Evolutionary conservation across 2,888 invertebrate species (phyloP).

Genomic region (Philhelius pedissequus): DNA sequence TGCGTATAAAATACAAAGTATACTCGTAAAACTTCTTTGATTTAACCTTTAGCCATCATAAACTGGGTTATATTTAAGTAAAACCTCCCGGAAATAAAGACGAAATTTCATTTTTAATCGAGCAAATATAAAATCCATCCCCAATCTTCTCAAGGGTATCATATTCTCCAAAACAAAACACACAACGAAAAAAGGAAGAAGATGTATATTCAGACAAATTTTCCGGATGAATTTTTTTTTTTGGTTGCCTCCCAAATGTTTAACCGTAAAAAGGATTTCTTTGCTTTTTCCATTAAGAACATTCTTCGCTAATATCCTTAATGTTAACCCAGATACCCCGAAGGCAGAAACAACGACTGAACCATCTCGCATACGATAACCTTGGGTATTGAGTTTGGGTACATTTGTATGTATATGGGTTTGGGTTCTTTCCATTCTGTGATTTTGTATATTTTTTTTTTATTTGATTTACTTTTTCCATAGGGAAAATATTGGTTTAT

Average conservation of each 20-base stretch:
- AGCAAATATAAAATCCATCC: neutral
- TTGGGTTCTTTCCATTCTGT: neutral
- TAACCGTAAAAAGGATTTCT: neutral
- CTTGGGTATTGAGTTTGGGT: neutral
- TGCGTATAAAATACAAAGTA: neutral
- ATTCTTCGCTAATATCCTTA: slow-evolving; percentile 28
- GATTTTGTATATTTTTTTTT: slow-evolving; percentile 28
- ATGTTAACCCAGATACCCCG: slow-evolving; percentile 36
- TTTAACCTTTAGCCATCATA: neutral
- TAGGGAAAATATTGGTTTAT: no score
- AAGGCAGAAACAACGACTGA: slow-evolving; percentile 21
- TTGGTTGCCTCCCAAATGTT: neutral
- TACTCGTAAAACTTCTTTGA: neutral
- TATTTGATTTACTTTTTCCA: no score
- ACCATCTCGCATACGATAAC: slow-evolving; percentile 35
- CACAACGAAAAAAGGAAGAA: neutral
- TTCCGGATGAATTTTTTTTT: neutral
- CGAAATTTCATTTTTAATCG: neutral
- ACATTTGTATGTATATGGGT: slow-evolving; percentile 5
- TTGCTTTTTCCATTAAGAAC: slow-evolving; percentile 8
- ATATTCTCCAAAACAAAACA: neutral
- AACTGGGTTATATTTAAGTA: neutral
- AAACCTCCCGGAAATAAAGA: neutral
- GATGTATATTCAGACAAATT: neutral
- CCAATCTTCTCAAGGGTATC: neutral